phyloP scores from a whole-genome alignment of 1,140 invertebrate species.

The Drosophila sechellia region DNA sequence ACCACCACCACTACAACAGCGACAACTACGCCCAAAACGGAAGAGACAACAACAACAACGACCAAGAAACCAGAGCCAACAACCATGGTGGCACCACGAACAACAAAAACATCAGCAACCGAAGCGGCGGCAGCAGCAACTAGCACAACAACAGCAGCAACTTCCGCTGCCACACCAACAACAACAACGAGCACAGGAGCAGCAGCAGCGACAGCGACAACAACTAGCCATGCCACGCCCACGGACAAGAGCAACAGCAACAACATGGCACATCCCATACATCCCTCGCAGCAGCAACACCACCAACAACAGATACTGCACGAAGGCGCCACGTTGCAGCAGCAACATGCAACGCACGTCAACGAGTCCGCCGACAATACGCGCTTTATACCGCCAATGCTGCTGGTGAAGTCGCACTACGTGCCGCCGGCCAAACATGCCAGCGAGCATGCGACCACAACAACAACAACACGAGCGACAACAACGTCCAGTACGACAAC shows the following conservation, averaged over 20 bases:
- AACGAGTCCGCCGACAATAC: conserved; percentile 78
- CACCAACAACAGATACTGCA: conserved; percentile 20
- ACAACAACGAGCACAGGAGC: conserved; percentile 1
- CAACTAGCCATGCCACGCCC: neutral
- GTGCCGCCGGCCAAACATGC: conserved; percentile 70
- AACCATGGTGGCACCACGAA: conserved; percentile 6
- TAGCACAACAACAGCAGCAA: neutral
- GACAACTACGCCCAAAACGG: conserved; percentile 2
- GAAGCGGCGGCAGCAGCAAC: conserved; percentile 7
- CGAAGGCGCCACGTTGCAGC: conserved; percentile 22
- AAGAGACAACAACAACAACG: conserved; percentile 11
- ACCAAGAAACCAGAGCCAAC: conserved; percentile 5
- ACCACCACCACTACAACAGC: conserved; percentile 12
- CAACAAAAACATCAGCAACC: conserved; percentile 3
- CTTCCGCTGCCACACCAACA: neutral
- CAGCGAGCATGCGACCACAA: conserved; percentile 42
- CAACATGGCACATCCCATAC: conserved; percentile 26
- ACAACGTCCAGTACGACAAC: conserved; percentile 9
- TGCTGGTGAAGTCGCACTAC: conserved; percentile 83
- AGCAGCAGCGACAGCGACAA: conserved; percentile 6
- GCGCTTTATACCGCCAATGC: conserved; percentile 84
- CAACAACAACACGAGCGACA: conserved; percentile 29
- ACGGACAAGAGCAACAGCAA: conserved; percentile 1
- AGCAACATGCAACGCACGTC: conserved; percentile 50
- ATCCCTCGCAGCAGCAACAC: conserved; percentile 32